phyloP scores from a whole-genome alignment of 2,113 vertebrate genomes.

The Macaca nemestrina region DNA sequence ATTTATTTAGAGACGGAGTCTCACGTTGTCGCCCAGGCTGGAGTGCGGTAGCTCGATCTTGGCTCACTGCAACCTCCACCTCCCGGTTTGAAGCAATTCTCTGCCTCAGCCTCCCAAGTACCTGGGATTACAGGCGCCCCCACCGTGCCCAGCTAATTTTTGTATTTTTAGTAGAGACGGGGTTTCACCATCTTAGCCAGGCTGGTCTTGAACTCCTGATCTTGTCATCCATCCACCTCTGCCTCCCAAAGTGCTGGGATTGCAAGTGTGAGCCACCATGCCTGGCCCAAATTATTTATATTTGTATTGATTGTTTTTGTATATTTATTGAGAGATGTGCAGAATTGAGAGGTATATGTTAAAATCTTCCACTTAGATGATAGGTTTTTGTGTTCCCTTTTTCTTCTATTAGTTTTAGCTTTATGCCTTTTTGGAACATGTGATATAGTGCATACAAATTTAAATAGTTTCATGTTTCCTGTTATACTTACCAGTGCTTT shows the following conservation, averaged over 20 bases:
- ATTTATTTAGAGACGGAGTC: neutral
- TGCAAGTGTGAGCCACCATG: too few species aligned
- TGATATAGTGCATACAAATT: neutral
- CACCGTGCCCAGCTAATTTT: too few species aligned
- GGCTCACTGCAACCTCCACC: too few species aligned
- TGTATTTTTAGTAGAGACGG: too few species aligned
- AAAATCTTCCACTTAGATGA: neutral
- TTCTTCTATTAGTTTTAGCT: neutral
- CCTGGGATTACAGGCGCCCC: too few species aligned
- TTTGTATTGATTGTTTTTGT: neutral
- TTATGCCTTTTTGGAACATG: neutral
- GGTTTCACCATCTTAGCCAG: too few species aligned
- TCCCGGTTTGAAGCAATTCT: too few species aligned
- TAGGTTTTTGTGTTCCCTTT: neutral
- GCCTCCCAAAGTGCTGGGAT: too few species aligned
- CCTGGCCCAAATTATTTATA: neutral
- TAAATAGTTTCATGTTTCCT: neutral
- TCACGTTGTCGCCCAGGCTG: too few species aligned
- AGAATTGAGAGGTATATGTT: neutral
- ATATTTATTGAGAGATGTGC: neutral
- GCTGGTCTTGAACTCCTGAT: too few species aligned
- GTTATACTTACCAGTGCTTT: neutral
- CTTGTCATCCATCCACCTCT: too few species aligned
- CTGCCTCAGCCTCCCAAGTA: too few species aligned
- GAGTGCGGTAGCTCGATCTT: fast-evolving